These are phyloP conservation scores for Thera britannica DNA, from an alignment of 2,888 invertebrate genomes.

Conservation along the genomic window DNA sequence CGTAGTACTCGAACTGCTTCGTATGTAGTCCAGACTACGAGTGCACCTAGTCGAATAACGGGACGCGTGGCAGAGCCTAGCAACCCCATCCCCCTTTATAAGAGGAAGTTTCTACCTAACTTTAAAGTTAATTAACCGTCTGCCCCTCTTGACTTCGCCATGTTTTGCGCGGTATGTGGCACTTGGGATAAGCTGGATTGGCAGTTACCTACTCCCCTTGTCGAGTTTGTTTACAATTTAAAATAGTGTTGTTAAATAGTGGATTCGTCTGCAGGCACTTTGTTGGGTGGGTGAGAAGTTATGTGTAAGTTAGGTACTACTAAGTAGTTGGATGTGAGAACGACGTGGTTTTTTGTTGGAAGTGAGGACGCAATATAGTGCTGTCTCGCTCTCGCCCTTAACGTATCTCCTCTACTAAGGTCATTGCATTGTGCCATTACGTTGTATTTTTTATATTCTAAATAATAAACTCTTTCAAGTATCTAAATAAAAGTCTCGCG, in stretches of 20 bases:
- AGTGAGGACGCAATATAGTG: too few species aligned
- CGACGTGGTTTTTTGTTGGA: not conserved
- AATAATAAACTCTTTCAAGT: too few species aligned
- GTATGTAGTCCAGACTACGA: conserved; percentile 24
- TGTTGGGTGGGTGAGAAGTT: not conserved
- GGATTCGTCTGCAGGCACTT: conserved; percentile 27
- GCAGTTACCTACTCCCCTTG: conserved; percentile 52
- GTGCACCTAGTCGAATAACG: conserved; percentile 58
- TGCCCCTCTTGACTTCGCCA: conserved; percentile 51
- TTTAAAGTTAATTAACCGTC: conserved; percentile 76
- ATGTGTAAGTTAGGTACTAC: not conserved
- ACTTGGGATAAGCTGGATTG: conserved; percentile 56
- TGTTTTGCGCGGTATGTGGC: conserved; percentile 63
- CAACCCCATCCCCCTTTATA: conserved; percentile 33
- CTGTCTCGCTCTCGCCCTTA: too few species aligned
- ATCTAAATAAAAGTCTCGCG: too few species aligned
- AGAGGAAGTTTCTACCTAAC: conserved; percentile 66
- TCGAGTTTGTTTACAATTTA: conserved; percentile 48
- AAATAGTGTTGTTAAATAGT: conserved; percentile 33
- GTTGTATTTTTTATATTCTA: too few species aligned
- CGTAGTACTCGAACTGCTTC: not conserved
- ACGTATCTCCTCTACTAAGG: too few species aligned
- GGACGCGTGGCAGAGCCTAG: conserved; percentile 56
- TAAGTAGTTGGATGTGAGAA: not conserved
- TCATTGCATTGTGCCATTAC: too few species aligned